A percentile compares a stretch with the other conserved stretches of the same genome.
phyloP scores from a whole-genome alignment of 2,113 vertebrate genomes.

The Apodemus speciosus region DNA sequence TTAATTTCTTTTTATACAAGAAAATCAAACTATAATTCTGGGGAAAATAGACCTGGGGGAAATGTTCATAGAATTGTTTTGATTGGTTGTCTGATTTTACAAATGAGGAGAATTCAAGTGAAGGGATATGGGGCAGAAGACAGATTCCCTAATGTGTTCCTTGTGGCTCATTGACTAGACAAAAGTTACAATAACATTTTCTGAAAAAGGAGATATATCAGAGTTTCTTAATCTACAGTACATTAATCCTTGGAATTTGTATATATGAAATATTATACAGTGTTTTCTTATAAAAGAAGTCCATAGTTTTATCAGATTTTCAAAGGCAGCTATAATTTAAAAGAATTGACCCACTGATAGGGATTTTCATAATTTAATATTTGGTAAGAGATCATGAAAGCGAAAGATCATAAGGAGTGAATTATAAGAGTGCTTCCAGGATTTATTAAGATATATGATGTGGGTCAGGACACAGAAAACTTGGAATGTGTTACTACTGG shows the following conservation, averaged over 20 bases:
- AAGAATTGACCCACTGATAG: not conserved
- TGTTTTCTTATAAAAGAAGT: conserved; percentile 7
- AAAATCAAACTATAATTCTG: conserved; percentile 1
- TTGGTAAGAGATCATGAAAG: conserved; percentile 10
- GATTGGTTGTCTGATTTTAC: conserved; percentile 42
- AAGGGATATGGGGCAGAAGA: not conserved
- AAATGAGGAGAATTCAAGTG: not conserved
- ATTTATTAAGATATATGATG: not conserved
- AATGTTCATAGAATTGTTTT: conserved; percentile 41
- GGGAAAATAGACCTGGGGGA: not conserved
- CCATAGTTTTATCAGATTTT: conserved; percentile 14
- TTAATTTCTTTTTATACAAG: conserved; percentile 17
- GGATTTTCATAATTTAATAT: not conserved
- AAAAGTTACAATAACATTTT: not conserved
- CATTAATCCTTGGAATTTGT: conserved; percentile 25
- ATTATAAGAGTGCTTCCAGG: not conserved
- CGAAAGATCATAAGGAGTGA: not conserved
- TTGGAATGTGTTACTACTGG: conserved; percentile 16
- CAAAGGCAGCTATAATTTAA: not conserved
- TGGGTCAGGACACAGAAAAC: not conserved
- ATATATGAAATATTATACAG: not conserved
- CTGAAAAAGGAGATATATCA: not conserved
- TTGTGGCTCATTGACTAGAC: not conserved
- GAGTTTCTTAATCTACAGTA: not conserved
- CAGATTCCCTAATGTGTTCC: not conserved